These are phyloP conservation scores for Malacoctenus gilli DNA, from an alignment of 2,797 vertebrate species.

Conservation along the genomic window DNA sequence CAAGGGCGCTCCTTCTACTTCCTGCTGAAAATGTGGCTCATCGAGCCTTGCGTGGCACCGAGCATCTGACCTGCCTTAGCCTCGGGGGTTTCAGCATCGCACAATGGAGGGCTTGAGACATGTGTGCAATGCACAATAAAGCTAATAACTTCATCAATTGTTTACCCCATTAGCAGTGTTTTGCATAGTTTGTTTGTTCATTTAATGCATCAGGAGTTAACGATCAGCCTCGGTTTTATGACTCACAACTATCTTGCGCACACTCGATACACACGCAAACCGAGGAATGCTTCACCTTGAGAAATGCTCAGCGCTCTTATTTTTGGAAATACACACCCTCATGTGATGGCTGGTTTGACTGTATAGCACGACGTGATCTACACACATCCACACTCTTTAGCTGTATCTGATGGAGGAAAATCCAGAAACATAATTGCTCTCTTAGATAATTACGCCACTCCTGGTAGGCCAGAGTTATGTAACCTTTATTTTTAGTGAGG, in stretches of 20 bases:
- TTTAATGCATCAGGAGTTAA: constrained; percentile 22
- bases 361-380: constrained; percentile 16
- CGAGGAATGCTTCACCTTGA: constrained; percentile 21
- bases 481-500: constrained; percentile 45
- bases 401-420: constrained; percentile 4
- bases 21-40: constrained; percentile 20
- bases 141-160: neutral
- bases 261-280: neutral
- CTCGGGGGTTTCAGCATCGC: constrained; percentile 9
- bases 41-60: neutral
- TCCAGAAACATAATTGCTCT: constrained; percentile 18
- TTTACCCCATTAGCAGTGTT: neutral
- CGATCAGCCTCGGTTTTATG: constrained; percentile 3
- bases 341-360: constrained; percentile 28
- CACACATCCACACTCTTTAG: neutral
- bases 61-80: constrained; percentile 4
- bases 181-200: neutral
- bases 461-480: constrained; percentile 25
- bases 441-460: constrained; percentile 13
- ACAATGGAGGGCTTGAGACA: too few species aligned
- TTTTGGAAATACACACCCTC: constrained; percentile 30
- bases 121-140: too few species aligned
- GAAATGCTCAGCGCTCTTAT: constrained; percentile 17
- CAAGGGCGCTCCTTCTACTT: constrained; percentile 30
- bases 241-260: constrained; percentile 21